Evolutionary conservation across 2,113 vertebrate species (phyloP).

Genomic region (Myrmecobius fasciatus): DNA sequence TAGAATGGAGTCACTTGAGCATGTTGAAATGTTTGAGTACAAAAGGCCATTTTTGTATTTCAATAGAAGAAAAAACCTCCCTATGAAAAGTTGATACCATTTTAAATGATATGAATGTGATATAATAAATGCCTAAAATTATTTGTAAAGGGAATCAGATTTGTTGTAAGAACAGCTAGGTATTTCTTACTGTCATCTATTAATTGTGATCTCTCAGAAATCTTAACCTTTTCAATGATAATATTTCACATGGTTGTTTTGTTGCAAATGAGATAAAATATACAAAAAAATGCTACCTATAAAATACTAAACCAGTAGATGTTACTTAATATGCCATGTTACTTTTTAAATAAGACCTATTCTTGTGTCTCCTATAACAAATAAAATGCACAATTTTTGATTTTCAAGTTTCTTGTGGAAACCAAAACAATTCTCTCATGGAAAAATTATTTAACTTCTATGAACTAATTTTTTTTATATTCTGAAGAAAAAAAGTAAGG

Average conservation of each 20-base stretch:
- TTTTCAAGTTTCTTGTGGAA: background rate
- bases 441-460: background rate
- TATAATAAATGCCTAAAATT: background rate
- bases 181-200: background rate
- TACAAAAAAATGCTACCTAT: background rate
- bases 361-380: background rate
- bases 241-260: background rate
- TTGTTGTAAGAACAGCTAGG: background rate
- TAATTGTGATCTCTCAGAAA: background rate
- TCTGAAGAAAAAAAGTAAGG: background rate
- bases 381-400: background rate
- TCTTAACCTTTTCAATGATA: background rate
- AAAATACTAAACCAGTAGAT: background rate
- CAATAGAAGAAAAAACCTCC: background rate
- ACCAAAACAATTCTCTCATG: background rate
- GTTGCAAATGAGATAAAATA: background rate
- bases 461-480: background rate
- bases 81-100: background rate
- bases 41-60: background rate
- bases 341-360: background rate
- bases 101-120: background rate
- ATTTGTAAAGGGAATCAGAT: background rate
- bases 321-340: background rate
- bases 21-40: background rate
- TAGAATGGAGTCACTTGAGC: background rate